A percentile compares a stretch with the other conserved stretches of the same genome.
phyloP scores from a whole-genome alignment of 1,140 invertebrate species.

The Meteorus sp. region DNA sequence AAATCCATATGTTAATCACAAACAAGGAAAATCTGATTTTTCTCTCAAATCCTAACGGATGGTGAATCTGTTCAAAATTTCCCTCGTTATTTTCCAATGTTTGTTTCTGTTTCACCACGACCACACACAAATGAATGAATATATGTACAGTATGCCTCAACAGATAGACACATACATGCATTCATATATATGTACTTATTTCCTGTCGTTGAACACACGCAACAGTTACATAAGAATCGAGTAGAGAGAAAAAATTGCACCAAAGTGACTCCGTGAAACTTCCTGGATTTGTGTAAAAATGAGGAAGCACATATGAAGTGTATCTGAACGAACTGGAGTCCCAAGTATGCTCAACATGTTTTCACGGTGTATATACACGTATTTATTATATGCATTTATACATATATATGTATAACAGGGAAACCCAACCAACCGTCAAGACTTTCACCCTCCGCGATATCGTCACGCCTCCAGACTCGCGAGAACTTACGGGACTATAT shows the following conservation, averaged over 20 bases:
- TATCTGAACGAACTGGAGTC: too few species aligned
- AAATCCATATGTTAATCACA: too few species aligned
- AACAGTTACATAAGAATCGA: constrained; percentile 8
- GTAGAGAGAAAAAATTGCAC: constrained; percentile 15
- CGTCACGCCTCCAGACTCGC: constrained; percentile 19
- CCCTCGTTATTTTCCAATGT: too few species aligned
- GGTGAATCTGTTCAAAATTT: too few species aligned
- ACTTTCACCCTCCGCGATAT: constrained; percentile 26
- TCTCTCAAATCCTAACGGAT: too few species aligned
- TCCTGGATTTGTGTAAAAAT: constrained; percentile 29
- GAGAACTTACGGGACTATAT: background rate
- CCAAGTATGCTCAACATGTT: too few species aligned
- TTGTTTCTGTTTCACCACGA: too few species aligned
- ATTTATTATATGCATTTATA: too few species aligned
- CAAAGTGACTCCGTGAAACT: constrained; percentile 15
- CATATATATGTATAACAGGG: background rate
- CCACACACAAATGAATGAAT: too few species aligned
- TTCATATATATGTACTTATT: constrained; percentile 13
- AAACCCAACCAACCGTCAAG: constrained; percentile 24
- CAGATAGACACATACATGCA: background rate
- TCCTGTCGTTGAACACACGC: constrained; percentile 13
- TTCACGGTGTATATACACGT: too few species aligned
- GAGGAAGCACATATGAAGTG: constrained; percentile 22
- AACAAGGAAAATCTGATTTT: too few species aligned
- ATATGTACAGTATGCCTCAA: too few species aligned